Evolutionary conservation across 2,113 vertebrate genomes (phyloP), one percentile per base, ranked within the genome.

Genomic region (Thalassoma bifasciatum): DNA sequence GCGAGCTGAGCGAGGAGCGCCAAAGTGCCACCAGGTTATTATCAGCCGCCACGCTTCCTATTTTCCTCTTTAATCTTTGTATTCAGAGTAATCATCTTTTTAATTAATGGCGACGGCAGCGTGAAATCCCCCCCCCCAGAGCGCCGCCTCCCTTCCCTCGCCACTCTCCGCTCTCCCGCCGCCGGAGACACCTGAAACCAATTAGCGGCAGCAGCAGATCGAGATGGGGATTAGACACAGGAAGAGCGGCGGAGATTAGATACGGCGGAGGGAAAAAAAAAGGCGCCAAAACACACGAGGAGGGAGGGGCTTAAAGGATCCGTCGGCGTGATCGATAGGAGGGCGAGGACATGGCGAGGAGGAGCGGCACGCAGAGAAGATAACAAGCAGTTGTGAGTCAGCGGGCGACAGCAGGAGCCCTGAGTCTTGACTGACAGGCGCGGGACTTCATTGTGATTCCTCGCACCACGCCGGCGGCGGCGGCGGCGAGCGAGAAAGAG

Each of bases 11-110:
- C 0, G 60, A 66, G 64, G 73, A 52, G 19, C 75, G 72, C 26
- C 24, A 72, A 65, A 69, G 77, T 64, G 68, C 82, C 46, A 67
- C 57, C 36, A 66, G 80, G 66, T 80, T 19, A 67, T 84, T 76
- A 87, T 64, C 58, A 24, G 66, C 68, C 58, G 11, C 42, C 14
- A 60, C 51, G 3, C 80, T 83, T 89, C 81, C 83, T 77, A 69
- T 82, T 84, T 84, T 76, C 70, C 1, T 77, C 79, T 86, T 82
- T 82, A 83, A 85, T 88, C 82, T 86, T 69, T 69, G 72, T 68
- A 58, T 84, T 88, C 77, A 77, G 80, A 82, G 72, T 83, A 84
- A 85, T 85, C 82, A 82, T 90, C 82, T 85, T 83, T 90, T 88
- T 86, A 86, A 86, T 90, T 82, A 87, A 78, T 82, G 75, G 75